Percentiles rank a stretch among this genome's conserved stretches.
phyloP scores from a whole-genome alignment of 2,888 invertebrate species.

The Caenorhabditis sp. region DNA sequence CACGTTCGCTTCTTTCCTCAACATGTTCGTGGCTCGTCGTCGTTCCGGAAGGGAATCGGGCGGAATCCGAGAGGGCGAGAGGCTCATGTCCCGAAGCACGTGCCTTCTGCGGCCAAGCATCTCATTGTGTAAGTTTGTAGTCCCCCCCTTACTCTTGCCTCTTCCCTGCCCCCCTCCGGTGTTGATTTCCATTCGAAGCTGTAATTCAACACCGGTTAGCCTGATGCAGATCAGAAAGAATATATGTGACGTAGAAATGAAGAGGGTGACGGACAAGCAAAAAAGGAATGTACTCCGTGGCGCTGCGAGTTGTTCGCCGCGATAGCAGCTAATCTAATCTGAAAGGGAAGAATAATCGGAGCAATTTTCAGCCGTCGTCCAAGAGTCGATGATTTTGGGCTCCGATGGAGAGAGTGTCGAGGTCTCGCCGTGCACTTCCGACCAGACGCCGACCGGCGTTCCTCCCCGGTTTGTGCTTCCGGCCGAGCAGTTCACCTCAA shows the following conservation, averaged over 20 bases:
- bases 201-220: slow-evolving; percentile 37
- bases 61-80: slow-evolving; percentile 27
- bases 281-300: slow-evolving; percentile 43
- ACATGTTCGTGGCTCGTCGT: slow-evolving; percentile 52
- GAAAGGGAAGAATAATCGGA: slow-evolving; percentile 1
- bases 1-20: slow-evolving; percentile 55
- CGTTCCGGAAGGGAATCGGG: slow-evolving; percentile 40
- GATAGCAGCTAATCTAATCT: slow-evolving; percentile 37
- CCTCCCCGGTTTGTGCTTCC: slow-evolving; percentile 51
- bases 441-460: slow-evolving; percentile 68
- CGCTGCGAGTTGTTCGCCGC: neutral
- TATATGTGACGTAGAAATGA: slow-evolving; percentile 29
- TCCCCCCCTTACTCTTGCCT: too few relatives aligned
- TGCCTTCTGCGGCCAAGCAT: slow-evolving; percentile 54
- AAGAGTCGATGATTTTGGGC: slow-evolving; percentile 77
- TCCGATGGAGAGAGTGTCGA: slow-evolving; percentile 79
- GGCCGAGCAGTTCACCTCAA: neutral
- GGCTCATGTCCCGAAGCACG: slow-evolving; percentile 56
- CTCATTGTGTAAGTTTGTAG: slow-evolving; percentile 47
- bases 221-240: neutral
- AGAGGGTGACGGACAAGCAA: slow-evolving; percentile 4
- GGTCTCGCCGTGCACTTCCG: slow-evolving; percentile 72
- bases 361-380: slow-evolving; percentile 77
- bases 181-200: slow-evolving; percentile 18
- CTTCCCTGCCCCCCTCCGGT: too few relatives aligned